Base-by-base conservation (phyloP, 2,888 invertebrate species). In the Microchrysa polita region DNA sequence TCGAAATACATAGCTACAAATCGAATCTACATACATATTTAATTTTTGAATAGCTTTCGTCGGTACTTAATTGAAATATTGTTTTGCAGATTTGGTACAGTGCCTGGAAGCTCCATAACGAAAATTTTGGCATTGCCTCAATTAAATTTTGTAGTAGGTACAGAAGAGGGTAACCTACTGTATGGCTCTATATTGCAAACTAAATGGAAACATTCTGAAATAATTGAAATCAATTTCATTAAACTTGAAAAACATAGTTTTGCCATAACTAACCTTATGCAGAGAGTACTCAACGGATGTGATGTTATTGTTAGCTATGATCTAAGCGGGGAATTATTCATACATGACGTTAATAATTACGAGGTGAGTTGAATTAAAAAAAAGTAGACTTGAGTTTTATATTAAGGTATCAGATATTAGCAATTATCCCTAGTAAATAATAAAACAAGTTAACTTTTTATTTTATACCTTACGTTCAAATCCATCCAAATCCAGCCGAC, bases 271-370 rank as follows among this genome's bases (percentile, higher is more conserved):
- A 79, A 80, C 0, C 75, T 85, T 22, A 72, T 80, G 0, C 80
- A 79, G 63, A 77, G 79, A 0, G 76, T 78, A 23, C 75, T 81
- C 63, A 76, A 76, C 2, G 81, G 81, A 16, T 78, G 77, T 5
- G 79, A 74, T n/a, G 75, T 81, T 2, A 77, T 84, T 0, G 76
- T 85, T 12, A 84, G 83, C 73, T 83, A 82, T 72, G 85, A 85
- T 77, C 74, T 84, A 16, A 84, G 83, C 73, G 85, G 85, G 1
- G 82, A 84, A 75, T 79, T 84, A 9, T 81, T 79, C 74, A 81
- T 81, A 72, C 83, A 84, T 67, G 81, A 82, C 61, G 77, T 82
- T 72, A 77, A 79, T 0, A 79, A 79, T 65, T 75, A 74, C 1
- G 82, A 82, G 73, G 82, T 82, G 73, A 44, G 75, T 75, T n/a